Evolutionary conservation across 2,113 vertebrate genomes (phyloP), one percentile per base, ranked within the genome.

Genomic region (Erythrocercus mccallii): DNA sequence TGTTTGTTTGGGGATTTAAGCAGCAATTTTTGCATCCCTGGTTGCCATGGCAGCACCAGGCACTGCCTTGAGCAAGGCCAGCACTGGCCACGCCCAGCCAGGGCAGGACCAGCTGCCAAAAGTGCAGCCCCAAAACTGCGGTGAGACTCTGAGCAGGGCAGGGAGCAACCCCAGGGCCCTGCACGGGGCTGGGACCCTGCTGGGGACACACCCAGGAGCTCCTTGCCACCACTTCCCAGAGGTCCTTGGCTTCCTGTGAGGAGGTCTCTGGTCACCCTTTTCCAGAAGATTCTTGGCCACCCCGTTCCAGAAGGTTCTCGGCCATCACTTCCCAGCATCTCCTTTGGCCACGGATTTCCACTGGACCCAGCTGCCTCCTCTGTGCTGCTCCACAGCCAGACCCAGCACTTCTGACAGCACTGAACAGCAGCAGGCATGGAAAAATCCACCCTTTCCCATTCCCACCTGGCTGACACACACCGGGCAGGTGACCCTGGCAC

Each of bases 41-140:
- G 95, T 97, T 97, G 93, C 95, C 94, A 96, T 96, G 95, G 96
- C 88, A 97, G 84, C 51, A 0, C 38, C 38, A 9, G 76, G 88
- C 50, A 6, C 48, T 9, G 10, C 17, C 13, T 27, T 0, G 56
- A 74, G 84, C 84, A 2, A 30, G 64, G 28, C 87, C 72, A 11
- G 66, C 8, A 0, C 21, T 1, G 20, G 42, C 47, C 23, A 6
- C 15, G 7, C 38, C 38, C 30, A 15, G 20, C 40, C 2, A 18
- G 31, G 31, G 4, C 58, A 47, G 25, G 5, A 4, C 18, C 8
- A 6, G 25, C 58, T 14, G 54, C 38, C 18, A 25, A 54, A 54
- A 11, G 6, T 12, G 30, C 53, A 12, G 30, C 18, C 31, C 31
- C 53, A 33, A 22, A 56, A 5, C 20, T 28, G 28, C 30, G 2